phyloP scores from a whole-genome alignment of 2,113 vertebrate species.

The Nycticebus coucang region DNA sequence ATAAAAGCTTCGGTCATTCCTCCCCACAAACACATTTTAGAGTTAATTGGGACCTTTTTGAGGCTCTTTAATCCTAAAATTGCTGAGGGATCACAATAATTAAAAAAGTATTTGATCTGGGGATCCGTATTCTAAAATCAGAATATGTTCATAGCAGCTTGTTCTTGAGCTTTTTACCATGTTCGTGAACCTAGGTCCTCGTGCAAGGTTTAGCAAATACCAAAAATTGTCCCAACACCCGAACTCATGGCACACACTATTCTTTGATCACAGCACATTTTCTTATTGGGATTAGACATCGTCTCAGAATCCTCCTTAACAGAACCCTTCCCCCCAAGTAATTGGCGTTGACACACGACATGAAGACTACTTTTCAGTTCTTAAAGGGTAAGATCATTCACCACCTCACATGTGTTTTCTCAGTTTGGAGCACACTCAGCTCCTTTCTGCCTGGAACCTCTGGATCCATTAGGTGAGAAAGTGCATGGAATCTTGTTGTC shows the following conservation, averaged over 20 bases:
- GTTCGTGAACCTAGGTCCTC: background rate
- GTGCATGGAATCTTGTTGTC: background rate
- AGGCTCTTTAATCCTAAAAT: conserved; percentile 45
- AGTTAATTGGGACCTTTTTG: background rate
- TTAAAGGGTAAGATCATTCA: background rate
- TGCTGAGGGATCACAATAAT: conserved; percentile 12
- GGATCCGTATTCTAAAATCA: background rate
- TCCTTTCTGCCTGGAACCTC: background rate
- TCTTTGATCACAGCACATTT: background rate
- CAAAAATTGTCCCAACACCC: background rate
- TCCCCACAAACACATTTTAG: background rate
- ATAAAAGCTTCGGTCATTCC: background rate
- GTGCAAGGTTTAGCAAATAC: background rate
- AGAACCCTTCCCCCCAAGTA: background rate
- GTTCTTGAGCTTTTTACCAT: background rate
- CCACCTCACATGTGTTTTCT: conserved; percentile 16
- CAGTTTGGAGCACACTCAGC: background rate
- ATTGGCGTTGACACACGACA: background rate
- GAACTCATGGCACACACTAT: background rate
- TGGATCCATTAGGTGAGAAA: background rate
- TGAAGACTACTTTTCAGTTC: background rate
- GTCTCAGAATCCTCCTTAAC: background rate
- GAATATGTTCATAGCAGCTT: background rate
- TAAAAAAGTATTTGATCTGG: background rate
- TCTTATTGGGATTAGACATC: conserved; percentile 8